Evolutionary conservation across 2,888 invertebrate species (phyloP).

Genomic region (Euzophera pinguis): DNA sequence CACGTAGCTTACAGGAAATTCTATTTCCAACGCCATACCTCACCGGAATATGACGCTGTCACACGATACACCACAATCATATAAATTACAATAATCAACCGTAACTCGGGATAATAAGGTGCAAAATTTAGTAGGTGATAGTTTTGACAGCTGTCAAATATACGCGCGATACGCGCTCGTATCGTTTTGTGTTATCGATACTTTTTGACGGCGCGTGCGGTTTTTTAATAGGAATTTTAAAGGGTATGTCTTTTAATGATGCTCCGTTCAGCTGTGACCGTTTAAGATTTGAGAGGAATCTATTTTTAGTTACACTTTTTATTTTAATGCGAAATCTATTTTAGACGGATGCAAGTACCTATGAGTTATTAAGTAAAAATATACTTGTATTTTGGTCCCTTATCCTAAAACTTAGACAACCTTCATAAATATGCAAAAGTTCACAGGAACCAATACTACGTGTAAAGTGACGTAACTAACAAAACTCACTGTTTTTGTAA

Average conservation of each 20-base stretch:
- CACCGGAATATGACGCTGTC: slow-evolving; percentile 28
- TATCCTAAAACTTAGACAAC: too few relatives aligned
- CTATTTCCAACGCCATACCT: slow-evolving; percentile 28
- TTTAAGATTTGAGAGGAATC: slow-evolving; percentile 4
- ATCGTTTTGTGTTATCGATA: slow-evolving; percentile 34
- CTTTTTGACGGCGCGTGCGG: slow-evolving; percentile 26
- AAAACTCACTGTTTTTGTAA: neutral
- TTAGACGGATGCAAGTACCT: neutral
- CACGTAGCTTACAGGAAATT: slow-evolving; percentile 24
- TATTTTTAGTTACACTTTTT: slow-evolving; percentile 5
- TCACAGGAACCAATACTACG: too few relatives aligned
- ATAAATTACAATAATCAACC: slow-evolving; percentile 5
- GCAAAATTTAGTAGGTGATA: slow-evolving; percentile 11
- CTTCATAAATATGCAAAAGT: too few relatives aligned
- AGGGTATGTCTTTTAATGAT: slow-evolving; percentile 18
- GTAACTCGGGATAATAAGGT: slow-evolving; percentile 14
- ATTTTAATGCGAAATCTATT: slow-evolving; percentile 8
- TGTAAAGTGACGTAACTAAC: too few relatives aligned
- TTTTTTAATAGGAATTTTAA: slow-evolving; percentile 27
- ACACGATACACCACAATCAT: slow-evolving; percentile 21
- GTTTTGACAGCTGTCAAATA: slow-evolving; percentile 20
- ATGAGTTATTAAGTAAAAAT: too few relatives aligned
- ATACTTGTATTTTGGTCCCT: too few relatives aligned
- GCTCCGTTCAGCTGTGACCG: slow-evolving; percentile 8
- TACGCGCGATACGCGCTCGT: slow-evolving; percentile 21